Evolutionary conservation across 2,888 invertebrate genomes (phyloP).

Genomic region (Scaeva pyrastri): DNA sequence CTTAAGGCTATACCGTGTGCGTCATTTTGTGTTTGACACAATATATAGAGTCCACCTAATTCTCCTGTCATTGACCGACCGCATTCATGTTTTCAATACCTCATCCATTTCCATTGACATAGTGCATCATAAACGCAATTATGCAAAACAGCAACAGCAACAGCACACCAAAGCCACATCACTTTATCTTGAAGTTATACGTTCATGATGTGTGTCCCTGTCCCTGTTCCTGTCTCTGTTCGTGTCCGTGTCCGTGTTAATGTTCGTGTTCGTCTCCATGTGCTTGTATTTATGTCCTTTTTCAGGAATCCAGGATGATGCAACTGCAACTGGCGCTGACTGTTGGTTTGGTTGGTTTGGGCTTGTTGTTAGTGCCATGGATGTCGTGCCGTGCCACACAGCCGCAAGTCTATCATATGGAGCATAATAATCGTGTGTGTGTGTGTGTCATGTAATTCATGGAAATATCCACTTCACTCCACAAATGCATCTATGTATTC

Average conservation of each 20-base stretch:
- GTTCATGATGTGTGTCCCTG: constrained; percentile 55
- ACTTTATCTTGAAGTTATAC: constrained; percentile 68
- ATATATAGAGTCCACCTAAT: constrained; percentile 2
- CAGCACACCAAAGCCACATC: constrained; percentile 60
- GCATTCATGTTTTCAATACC: constrained; percentile 61
- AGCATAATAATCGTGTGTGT: constrained; percentile 20
- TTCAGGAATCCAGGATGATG: constrained; percentile 53
- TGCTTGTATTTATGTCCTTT: constrained; percentile 51
- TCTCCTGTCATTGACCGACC: constrained; percentile 8
- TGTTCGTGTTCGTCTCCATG: too few relatives aligned
- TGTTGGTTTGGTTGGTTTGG: constrained; percentile 8
- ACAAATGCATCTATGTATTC: not conserved
- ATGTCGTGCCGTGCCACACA: constrained; percentile 37
- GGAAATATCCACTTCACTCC: not conserved
- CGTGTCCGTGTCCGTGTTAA: too few relatives aligned
- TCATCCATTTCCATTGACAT: constrained; percentile 51
- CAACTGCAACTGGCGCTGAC: constrained; percentile 44
- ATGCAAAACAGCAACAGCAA: constrained; percentile 62
- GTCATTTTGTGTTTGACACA: constrained; percentile 6
- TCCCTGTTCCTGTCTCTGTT: constrained; percentile 6
- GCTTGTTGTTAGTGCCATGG: constrained; percentile 24
- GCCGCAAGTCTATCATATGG: constrained; percentile 46
- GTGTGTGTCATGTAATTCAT: constrained; percentile 44
- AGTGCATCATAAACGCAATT: constrained; percentile 71
- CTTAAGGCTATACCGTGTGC: not conserved